These are phyloP conservation scores for Pelochelys cantorii DNA, from an alignment of 2,797 vertebrate genomes.

Conservation along the genomic window DNA sequence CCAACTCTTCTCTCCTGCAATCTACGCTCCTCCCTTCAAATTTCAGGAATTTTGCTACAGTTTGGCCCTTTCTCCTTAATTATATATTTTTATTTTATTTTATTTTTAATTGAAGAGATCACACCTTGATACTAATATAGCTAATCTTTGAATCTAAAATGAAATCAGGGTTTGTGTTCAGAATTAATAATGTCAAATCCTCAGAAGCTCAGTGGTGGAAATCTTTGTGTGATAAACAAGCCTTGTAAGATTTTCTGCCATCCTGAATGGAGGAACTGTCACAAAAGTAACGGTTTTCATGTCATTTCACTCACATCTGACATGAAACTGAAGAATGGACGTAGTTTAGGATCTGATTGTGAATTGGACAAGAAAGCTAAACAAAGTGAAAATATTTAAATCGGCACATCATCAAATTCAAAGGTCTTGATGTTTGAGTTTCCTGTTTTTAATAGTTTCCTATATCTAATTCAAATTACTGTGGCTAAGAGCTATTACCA, in stretches of 20 bases:
- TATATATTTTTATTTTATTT: background rate
- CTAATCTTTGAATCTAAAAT: background rate
- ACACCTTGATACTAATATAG: slow-evolving; percentile 4
- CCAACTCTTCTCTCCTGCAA: background rate
- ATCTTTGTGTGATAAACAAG: background rate
- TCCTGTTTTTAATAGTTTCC: background rate
- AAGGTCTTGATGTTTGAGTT: background rate
- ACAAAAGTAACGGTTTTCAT: fast-evolving
- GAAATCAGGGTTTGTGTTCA: background rate
- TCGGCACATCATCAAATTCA: background rate
- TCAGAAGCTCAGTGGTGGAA: background rate
- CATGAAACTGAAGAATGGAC: fast-evolving
- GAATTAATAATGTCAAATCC: background rate
- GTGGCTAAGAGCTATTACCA: background rate
- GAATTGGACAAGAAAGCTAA: background rate
- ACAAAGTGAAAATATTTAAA: background rate
- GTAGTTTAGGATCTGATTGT: background rate
- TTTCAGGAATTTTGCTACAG: background rate
- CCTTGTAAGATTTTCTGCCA: background rate
- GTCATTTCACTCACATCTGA: background rate
- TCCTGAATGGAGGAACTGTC: background rate
- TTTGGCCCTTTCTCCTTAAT: background rate
- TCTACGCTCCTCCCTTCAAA: background rate
- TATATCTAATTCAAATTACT: background rate
- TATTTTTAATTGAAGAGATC: background rate